Conservation (phyloP, 1,140 invertebrate genomes). For the Drosophila grimshawi region DNA sequence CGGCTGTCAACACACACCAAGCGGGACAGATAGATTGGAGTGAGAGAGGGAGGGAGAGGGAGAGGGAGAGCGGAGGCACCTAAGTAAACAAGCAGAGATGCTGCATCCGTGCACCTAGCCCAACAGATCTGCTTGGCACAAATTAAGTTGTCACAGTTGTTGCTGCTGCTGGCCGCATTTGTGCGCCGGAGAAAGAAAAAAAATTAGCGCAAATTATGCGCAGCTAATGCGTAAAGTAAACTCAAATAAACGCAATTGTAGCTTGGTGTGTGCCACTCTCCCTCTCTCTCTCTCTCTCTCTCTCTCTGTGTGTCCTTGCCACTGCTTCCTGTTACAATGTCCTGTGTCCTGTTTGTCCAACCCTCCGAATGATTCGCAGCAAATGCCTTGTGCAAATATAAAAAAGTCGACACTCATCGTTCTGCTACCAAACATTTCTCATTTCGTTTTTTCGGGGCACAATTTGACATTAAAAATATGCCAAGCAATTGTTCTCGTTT, state of each 20-base stretch:
- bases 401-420: slow-evolving; percentile 31
- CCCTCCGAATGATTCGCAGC: slow-evolving; percentile 23
- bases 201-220: slow-evolving; percentile 82
- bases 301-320: neutral
- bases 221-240: slow-evolving; percentile 72
- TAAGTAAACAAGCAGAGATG: slow-evolving; percentile 46
- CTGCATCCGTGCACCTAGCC: slow-evolving; percentile 6
- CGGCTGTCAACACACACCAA: slow-evolving; percentile 49
- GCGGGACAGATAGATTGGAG: slow-evolving; percentile 16
- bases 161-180: slow-evolving; percentile 41
- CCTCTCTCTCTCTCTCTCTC: neutral
- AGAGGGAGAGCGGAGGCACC: slow-evolving; percentile 7
- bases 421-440: neutral
- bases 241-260: slow-evolving; percentile 33
- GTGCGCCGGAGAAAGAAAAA: slow-evolving; percentile 27
- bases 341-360: slow-evolving; percentile 5
- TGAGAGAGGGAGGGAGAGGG: neutral
- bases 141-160: slow-evolving; percentile 60
- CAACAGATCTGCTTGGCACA: slow-evolving; percentile 3
- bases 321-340: neutral
- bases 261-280: slow-evolving; percentile 6
- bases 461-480: slow-evolving; percentile 44
- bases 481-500: neutral
- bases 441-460: slow-evolving; percentile 5
- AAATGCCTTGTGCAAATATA: slow-evolving; percentile 54